phyloP scores from a whole-genome alignment of 2,888 invertebrate species.

The Eulithis prunata region DNA sequence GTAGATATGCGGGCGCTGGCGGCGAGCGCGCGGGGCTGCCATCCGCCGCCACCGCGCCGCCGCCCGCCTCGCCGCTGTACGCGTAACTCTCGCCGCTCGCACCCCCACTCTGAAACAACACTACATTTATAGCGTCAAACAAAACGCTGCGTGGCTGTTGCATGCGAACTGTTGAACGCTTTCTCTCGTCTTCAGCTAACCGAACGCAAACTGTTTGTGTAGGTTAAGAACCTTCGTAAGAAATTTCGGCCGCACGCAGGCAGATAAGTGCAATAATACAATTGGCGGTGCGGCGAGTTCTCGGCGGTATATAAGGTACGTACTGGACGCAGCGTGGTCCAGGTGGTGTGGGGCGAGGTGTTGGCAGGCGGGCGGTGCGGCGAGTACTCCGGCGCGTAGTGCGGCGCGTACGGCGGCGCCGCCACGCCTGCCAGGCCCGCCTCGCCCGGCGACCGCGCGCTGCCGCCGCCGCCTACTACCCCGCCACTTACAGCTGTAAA shows the following conservation, averaged over 20 bases:
- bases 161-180: too few relatives aligned
- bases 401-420: slow-evolving; percentile 82
- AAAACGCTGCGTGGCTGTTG: background rate
- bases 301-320: slow-evolving; percentile 14
- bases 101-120: slow-evolving; percentile 47
- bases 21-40: slow-evolving; percentile 92
- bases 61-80: slow-evolving; percentile 46
- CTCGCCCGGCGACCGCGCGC: slow-evolving; percentile 48
- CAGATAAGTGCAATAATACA: too few relatives aligned
- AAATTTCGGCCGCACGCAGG: too few relatives aligned
- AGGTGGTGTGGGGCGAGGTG: slow-evolving; percentile 79
- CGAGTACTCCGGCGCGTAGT: slow-evolving; percentile 79
- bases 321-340: slow-evolving; percentile 72
- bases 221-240: too few relatives aligned
- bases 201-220: too few relatives aligned
- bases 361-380: slow-evolving; percentile 73
- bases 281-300: too few relatives aligned
- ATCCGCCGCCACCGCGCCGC: slow-evolving; percentile 60
- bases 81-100: slow-evolving; percentile 48
- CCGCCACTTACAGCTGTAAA: slow-evolving; percentile 37
- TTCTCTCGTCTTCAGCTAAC: too few relatives aligned
- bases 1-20: slow-evolving; percentile 82
- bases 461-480: slow-evolving; percentile 36
- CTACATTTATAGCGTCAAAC: slow-evolving; percentile 5
- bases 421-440: slow-evolving; percentile 74